phyloP scores from a whole-genome alignment of 2,113 vertebrate species.

The Potamarius usumacintae region DNA sequence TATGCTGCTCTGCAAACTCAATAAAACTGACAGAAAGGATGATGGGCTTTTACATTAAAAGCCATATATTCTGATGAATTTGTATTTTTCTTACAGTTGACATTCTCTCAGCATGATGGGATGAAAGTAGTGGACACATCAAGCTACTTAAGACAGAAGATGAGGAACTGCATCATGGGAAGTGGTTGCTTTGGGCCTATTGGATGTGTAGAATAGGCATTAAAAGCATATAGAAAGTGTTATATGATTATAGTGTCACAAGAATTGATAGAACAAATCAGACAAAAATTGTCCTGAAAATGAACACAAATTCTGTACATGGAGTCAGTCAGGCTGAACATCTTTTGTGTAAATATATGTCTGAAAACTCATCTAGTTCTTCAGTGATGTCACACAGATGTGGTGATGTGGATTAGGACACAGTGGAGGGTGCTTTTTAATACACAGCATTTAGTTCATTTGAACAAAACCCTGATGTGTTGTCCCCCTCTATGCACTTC shows the following conservation, averaged over 20 bases:
- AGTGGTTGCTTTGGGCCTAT: background rate
- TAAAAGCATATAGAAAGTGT: slow-evolving; percentile 8
- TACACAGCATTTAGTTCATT: background rate
- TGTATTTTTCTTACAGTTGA: slow-evolving; percentile 65
- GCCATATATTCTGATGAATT: slow-evolving; percentile 91
- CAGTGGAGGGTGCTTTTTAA: background rate
- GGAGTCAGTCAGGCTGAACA: background rate
- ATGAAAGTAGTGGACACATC: slow-evolving; percentile 48
- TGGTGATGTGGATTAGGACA: background rate
- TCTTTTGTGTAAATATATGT: background rate
- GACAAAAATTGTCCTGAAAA: background rate
- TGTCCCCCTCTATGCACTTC: background rate
- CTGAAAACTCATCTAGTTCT: background rate
- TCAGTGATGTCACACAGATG: background rate
- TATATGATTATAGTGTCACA: background rate
- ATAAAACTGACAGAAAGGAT: slow-evolving; percentile 78
- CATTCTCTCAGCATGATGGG: slow-evolving; percentile 52
- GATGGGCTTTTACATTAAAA: slow-evolving; percentile 79
- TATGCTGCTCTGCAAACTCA: slow-evolving; percentile 81
- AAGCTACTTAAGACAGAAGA: slow-evolving; percentile 56
- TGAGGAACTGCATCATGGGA: slow-evolving; percentile 43
- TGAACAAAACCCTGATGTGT: background rate
- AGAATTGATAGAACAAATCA: background rate
- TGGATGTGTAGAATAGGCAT: background rate
- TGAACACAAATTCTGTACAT: background rate